Evolutionary conservation across 1,140 invertebrate genomes (phyloP).

Genomic region (Thrips palmi): DNA sequence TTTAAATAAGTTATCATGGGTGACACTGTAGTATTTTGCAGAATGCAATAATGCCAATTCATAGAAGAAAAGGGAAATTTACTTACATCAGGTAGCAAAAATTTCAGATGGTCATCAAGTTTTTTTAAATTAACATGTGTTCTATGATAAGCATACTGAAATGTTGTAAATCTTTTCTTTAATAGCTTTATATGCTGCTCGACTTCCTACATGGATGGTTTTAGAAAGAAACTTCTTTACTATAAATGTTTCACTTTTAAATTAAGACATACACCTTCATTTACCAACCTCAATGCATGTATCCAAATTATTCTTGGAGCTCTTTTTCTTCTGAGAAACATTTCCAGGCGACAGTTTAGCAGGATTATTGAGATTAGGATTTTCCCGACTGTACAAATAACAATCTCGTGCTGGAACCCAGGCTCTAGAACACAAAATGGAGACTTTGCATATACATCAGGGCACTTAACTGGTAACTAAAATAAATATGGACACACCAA

Average conservation of each 20-base stretch:
- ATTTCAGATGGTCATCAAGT: constrained; percentile 41
- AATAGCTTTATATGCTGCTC: constrained; percentile 54
- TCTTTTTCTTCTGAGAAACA: constrained; percentile 34
- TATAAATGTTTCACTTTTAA: constrained; percentile 16
- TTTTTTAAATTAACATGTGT: constrained; percentile 46
- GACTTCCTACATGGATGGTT: constrained; percentile 34
- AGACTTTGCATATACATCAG: not conserved
- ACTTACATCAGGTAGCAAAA: constrained; percentile 35
- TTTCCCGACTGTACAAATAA: constrained; percentile 55
- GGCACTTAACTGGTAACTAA: not conserved
- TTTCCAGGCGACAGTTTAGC: constrained; percentile 28
- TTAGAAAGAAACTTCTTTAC: not conserved
- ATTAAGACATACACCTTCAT: constrained; percentile 15
- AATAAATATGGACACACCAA: too few species aligned
- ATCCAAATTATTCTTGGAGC: constrained; percentile 40
- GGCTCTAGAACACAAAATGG: constrained; percentile 27
- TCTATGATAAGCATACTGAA: constrained; percentile 54
- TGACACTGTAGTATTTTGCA: too few species aligned
- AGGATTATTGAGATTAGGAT: constrained; percentile 19
- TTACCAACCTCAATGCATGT: constrained; percentile 35
- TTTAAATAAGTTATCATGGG: not conserved
- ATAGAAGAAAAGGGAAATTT: not conserved
- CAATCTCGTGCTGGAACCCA: constrained; percentile 74
- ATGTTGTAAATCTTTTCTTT: constrained; percentile 50
- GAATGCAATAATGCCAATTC: too few species aligned